Evolutionary conservation across 2,113 vertebrate species (phyloP).

Genomic region (Gnathochromis pfefferi): DNA sequence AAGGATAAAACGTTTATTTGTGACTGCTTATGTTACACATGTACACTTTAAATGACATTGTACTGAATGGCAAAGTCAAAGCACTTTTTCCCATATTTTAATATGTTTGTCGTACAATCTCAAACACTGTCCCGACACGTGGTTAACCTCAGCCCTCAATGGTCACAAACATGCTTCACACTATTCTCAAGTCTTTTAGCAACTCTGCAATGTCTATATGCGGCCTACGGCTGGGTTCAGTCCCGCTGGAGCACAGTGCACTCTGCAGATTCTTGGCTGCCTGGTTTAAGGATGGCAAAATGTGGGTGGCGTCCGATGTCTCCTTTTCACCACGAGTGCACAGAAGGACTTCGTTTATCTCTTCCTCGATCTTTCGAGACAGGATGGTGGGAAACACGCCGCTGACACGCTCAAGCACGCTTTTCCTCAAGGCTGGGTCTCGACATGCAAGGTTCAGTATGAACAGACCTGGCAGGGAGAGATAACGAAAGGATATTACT

Average conservation of each 20-base stretch:
- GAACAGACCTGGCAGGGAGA: slow-evolving; percentile 78
- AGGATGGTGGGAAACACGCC: slow-evolving; percentile 78
- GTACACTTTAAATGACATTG: not conserved
- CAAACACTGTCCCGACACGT: not conserved
- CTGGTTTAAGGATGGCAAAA: slow-evolving; percentile 54
- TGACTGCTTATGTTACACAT: not conserved
- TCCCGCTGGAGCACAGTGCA: slow-evolving; percentile 60
- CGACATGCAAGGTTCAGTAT: slow-evolving; percentile 93
- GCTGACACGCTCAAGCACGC: slow-evolving; percentile 74
- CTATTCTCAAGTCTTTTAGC: slow-evolving; percentile 78
- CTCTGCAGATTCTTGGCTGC: slow-evolving; percentile 74
- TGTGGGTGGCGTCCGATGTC: not conserved
- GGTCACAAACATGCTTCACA: slow-evolving; percentile 53
- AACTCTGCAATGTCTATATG: slow-evolving; percentile 74
- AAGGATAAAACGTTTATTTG: not conserved
- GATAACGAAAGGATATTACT: not conserved
- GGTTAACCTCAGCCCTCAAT: not conserved
- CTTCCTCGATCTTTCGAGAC: slow-evolving; percentile 76
- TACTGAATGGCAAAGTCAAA: not conserved
- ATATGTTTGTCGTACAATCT: not conserved
- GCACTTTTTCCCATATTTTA: not conserved
- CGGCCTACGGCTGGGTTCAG: slow-evolving; percentile 57
- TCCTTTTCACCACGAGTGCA: slow-evolving; percentile 10
- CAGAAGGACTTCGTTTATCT: slow-evolving; percentile 81
- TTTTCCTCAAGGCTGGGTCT: slow-evolving; percentile 73